These are phyloP conservation scores for Chrysogorgia sp. DNA, from an alignment of 92 coral and sea anemone genomes.

Conservation along the genomic window DNA sequence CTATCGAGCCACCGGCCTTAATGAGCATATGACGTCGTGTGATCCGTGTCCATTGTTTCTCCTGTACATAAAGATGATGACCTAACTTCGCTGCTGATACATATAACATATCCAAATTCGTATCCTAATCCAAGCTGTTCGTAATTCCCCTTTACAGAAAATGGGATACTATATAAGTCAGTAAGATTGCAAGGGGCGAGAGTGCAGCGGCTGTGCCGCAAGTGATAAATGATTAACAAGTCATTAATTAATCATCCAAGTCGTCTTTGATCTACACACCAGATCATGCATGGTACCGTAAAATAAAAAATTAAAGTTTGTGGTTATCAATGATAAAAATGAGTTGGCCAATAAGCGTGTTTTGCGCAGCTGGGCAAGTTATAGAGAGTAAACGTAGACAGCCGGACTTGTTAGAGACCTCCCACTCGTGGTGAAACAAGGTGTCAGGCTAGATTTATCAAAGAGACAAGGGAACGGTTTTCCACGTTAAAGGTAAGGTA, in stretches of 20 bases:
- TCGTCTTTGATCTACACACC: slow-evolving; percentile 11
- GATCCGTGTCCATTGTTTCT: too few relatives aligned
- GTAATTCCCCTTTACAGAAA: too few relatives aligned
- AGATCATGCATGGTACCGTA: slow-evolving; percentile 6
- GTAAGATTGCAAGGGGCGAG: too few relatives aligned
- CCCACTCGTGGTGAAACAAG: neutral
- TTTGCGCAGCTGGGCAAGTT: slow-evolving; percentile 6
- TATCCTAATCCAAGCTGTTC: too few relatives aligned
- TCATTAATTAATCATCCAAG: slow-evolving; percentile 18
- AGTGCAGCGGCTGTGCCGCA: too few relatives aligned
- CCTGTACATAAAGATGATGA: too few relatives aligned
- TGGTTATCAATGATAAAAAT: slow-evolving; percentile 17
- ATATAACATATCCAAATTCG: too few relatives aligned
- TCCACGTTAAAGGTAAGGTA: neutral
- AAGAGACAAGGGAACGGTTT: neutral
- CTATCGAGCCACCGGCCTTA: too few relatives aligned
- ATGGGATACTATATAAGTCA: too few relatives aligned
- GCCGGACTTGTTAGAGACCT: slow-evolving; percentile 17
- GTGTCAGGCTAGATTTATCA: neutral
- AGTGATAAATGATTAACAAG: slow-evolving; percentile 6
- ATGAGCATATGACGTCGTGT: too few relatives aligned
- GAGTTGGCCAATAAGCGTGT: slow-evolving; percentile 2
- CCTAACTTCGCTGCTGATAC: too few relatives aligned
- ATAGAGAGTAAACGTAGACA: neutral
- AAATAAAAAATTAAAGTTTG: slow-evolving; percentile 24